Conservation (phyloP, 2,888 invertebrate genomes). For the Eupithecia insigniata region DNA sequence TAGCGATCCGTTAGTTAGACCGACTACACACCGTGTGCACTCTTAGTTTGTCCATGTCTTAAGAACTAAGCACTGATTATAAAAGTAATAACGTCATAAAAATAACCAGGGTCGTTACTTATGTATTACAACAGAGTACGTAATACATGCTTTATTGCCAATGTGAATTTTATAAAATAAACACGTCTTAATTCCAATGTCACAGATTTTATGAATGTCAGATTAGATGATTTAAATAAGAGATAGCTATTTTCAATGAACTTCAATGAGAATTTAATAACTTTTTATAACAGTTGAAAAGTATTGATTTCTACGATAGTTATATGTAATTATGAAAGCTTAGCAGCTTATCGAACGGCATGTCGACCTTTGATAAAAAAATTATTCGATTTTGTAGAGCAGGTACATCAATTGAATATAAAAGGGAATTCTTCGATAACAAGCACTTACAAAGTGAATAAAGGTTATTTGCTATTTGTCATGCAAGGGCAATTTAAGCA, state of each 20-base stretch:
- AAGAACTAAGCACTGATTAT: constrained; percentile 26
- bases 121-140: constrained; percentile 16
- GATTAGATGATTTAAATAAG: background rate
- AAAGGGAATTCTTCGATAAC: background rate
- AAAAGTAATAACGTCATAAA: constrained; percentile 7
- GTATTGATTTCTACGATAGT: background rate
- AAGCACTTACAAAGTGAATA: background rate
- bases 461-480: constrained; percentile 10
- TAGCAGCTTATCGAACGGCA: background rate
- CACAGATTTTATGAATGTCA: background rate
- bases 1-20: background rate
- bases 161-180: background rate
- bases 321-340: background rate
- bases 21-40: constrained; percentile 7
- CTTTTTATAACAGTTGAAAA: background rate
- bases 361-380: background rate
- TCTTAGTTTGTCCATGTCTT: background rate
- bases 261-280: background rate
- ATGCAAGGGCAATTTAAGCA: constrained; percentile 14
- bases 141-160: constrained; percentile 22
- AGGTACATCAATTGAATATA: background rate
- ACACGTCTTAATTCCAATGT: background rate
- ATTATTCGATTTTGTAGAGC: background rate
- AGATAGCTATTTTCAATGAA: background rate
- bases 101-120: constrained; percentile 34